A percentile compares a stretch with the other conserved stretches of the same genome.
Evolutionary conservation across 2,888 invertebrate species (phyloP).

Genomic region (Pristionchus arcanus): DNA sequence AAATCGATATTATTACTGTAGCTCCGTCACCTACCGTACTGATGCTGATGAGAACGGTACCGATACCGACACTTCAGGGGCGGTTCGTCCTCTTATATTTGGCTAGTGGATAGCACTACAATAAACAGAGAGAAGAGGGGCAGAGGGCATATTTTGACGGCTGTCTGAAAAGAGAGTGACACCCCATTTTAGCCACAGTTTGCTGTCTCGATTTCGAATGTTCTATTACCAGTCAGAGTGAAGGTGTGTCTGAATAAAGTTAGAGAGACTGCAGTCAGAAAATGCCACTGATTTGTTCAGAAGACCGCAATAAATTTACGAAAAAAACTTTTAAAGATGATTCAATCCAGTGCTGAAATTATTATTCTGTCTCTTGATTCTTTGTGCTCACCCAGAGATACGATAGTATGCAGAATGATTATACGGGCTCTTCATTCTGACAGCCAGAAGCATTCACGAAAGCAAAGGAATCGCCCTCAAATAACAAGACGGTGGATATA

Average conservation of each 20-base stretch:
- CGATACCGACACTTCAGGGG: neutral
- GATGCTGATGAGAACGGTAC: neutral
- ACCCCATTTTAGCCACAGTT: neutral
- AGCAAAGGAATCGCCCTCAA: neutral
- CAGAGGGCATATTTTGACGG: constrained; percentile 23
- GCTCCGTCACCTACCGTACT: neutral
- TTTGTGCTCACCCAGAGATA: too few relatives aligned
- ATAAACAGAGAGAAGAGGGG: constrained; percentile 11
- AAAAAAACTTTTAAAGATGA: too few relatives aligned
- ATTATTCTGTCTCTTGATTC: neutral
- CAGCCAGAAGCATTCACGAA: too few relatives aligned
- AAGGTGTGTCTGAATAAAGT: neutral
- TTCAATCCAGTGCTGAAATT: too few relatives aligned
- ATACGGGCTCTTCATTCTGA: too few relatives aligned
- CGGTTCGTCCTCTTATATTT: constrained; percentile 9
- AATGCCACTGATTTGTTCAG: too few relatives aligned
- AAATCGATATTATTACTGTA: neutral
- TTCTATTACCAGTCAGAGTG: neutral
- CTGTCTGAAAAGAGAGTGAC: neutral
- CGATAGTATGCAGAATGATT: too few relatives aligned
- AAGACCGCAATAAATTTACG: too few relatives aligned
- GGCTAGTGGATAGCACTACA: constrained; percentile 13
- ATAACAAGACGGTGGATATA: too few relatives aligned
- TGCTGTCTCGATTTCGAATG: neutral
- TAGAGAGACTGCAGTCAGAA: too few relatives aligned